phyloP scores from a whole-genome alignment of 1,140 invertebrate genomes.

The Hydropsyche tenuis region DNA sequence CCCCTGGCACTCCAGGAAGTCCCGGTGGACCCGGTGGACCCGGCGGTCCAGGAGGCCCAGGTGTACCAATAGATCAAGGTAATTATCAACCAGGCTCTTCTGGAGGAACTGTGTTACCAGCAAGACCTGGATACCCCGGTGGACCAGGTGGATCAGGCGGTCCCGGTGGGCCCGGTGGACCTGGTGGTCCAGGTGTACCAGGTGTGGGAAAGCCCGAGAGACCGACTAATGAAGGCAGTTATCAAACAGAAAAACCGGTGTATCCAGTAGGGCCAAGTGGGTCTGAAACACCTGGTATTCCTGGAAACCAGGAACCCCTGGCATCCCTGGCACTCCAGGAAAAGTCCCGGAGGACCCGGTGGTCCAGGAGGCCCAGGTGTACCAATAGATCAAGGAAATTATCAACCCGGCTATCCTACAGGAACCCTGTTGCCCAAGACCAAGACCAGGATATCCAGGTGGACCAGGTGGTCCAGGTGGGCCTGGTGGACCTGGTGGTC shows the following conservation, averaged over 20 bases:
- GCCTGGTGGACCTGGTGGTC: constrained; percentile 37
- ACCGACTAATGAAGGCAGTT: too few species aligned
- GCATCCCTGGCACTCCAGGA: constrained; percentile 52
- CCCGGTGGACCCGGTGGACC: neutral
- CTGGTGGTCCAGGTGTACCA: constrained; percentile 31
- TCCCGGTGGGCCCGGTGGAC: constrained; percentile 40
- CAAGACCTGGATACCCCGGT: too few species aligned
- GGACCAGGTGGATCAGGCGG: constrained; percentile 48
- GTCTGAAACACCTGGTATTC: constrained; percentile 40
- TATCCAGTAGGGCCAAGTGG: constrained; percentile 43
- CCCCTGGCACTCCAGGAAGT: constrained; percentile 14
- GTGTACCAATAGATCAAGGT: neutral
- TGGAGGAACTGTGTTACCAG: too few species aligned
- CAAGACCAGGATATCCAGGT: constrained; percentile 22
- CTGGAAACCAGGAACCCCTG: constrained; percentile 40
- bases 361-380: constrained; percentile 29
- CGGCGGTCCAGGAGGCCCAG: neutral
- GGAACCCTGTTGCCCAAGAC: neutral
- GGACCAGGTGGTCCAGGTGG: constrained; percentile 43
- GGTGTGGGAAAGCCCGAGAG: too few species aligned
- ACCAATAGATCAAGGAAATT: too few species aligned
- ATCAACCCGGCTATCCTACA: too few species aligned
- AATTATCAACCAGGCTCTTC: too few species aligned
- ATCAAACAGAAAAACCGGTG: constrained; percentile 40
- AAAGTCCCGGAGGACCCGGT: constrained; percentile 41